Evolutionary conservation across 2,797 vertebrate genomes (phyloP), one percentile per base, ranked within the genome.

Genomic region (Manis pentadactyla): DNA sequence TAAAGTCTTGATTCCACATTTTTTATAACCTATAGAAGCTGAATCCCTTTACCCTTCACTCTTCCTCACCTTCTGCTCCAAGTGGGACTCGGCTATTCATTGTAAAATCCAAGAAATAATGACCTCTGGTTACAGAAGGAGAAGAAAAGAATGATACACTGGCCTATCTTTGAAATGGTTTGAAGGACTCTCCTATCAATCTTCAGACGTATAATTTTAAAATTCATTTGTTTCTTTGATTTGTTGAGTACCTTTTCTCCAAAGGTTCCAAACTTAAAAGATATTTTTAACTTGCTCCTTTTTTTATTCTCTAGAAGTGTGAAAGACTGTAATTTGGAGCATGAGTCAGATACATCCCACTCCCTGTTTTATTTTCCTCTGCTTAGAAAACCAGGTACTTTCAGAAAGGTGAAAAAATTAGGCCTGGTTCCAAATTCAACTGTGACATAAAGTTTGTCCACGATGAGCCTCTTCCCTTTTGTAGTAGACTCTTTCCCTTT

Each of bases 331-430:
- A 73, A 34, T 78, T 64, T 90, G 49, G 37, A 66, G 27, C 14
- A 31, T 31, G 19, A 34, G 21, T 92, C 49, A 69, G n/a, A 61
- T 42, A 39, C 18, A 69, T 13, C 4, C 42, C 21, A 92, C 27
- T 96, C 96, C 92, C 49, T 93, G 55, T 92, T 84, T 87, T 87
- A 57, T 77, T 75, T 84, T 85, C 57, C 61, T 93, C 51, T 92
- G 34, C 49, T 86, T 95, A 55, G 73, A 75, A 95, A 95, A 88
- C 53, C 34, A 87, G 69, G 53, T 82, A 69, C 73, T 93, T 96
- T 96, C 68, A 92, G 61, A 90, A 97, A 93, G 46, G n/a, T 95
- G 73, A 85, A 92, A 74, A 61, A 95, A 93, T 39, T 53, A 93
- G 51, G 7, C 1, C 63, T 81, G 5, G 31, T 66, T 93, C 34